These are phyloP conservation scores for Turdus rufiventris DNA, from an alignment of 2,113 vertebrate genomes.

Conservation along the genomic window DNA sequence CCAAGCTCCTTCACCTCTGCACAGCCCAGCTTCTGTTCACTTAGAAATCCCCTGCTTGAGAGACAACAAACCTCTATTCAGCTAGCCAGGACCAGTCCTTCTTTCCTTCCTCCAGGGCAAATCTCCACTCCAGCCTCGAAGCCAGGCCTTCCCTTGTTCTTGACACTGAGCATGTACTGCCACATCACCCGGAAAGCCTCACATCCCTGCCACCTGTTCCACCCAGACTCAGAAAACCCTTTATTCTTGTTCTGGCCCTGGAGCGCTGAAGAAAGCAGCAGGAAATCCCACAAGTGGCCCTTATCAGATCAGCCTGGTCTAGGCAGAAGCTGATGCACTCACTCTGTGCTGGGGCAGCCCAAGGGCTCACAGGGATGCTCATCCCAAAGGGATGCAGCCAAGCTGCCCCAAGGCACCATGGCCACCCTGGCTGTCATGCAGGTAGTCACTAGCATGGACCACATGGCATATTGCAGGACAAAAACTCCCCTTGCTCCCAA, in stretches of 20 bases:
- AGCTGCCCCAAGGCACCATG: not conserved
- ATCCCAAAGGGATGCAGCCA: not conserved
- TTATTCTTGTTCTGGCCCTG: not conserved
- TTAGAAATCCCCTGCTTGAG: not conserved
- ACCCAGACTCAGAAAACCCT: not conserved
- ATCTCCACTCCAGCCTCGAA: not conserved
- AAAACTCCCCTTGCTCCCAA: fast-evolving
- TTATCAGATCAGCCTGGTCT: not conserved
- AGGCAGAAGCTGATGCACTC: not conserved
- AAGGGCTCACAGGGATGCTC: not conserved
- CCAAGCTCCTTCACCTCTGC: not conserved
- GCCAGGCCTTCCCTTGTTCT: not conserved
- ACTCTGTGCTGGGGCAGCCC: not conserved
- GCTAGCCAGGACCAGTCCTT: not conserved
- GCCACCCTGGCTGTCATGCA: not conserved
- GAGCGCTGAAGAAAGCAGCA: not conserved
- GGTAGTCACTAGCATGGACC: not conserved
- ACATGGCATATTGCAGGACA: not conserved
- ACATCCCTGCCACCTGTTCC: not conserved
- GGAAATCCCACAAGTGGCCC: not conserved
- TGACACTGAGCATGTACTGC: fast-evolving
- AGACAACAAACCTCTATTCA: not conserved
- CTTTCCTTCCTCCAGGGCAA: not conserved
- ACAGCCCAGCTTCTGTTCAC: not conserved
- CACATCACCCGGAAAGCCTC: not conserved